These are phyloP conservation scores for Desmodus rotundus DNA, from an alignment of 2,113 vertebrate genomes.

Conservation along the genomic window DNA sequence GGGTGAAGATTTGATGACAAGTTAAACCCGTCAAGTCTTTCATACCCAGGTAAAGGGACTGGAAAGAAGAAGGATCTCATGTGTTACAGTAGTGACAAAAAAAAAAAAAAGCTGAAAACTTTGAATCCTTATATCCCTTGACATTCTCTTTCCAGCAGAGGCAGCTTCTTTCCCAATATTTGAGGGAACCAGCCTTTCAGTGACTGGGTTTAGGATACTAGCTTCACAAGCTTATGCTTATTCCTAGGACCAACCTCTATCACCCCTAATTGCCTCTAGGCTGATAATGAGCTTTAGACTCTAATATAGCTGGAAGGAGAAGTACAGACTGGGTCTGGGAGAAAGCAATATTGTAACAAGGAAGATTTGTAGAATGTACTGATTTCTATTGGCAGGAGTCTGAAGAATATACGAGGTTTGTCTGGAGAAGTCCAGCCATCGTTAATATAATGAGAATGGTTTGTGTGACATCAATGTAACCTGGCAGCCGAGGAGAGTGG, in stretches of 20 bases:
- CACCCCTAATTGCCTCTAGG: neutral
- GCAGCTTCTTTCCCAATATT: neutral
- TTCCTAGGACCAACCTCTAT: neutral
- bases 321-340: neutral
- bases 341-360: neutral
- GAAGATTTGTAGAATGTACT: neutral
- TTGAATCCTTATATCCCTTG: neutral
- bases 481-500: no score
- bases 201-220: neutral
- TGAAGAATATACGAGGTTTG: neutral
- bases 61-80: neutral
- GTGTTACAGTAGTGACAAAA: neutral
- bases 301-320: neutral
- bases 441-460: no score
- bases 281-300: neutral
- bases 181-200: neutral
- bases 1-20: neutral
- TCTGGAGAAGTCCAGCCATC: no score
- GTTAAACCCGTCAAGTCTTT: neutral
- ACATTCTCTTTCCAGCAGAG: neutral
- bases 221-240: neutral
- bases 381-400: neutral
- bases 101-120: neutral
- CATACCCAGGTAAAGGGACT: neutral
- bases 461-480: no score